Evolutionary conservation across 2,113 vertebrate species (phyloP).

Genomic region (Callipepla californica): DNA sequence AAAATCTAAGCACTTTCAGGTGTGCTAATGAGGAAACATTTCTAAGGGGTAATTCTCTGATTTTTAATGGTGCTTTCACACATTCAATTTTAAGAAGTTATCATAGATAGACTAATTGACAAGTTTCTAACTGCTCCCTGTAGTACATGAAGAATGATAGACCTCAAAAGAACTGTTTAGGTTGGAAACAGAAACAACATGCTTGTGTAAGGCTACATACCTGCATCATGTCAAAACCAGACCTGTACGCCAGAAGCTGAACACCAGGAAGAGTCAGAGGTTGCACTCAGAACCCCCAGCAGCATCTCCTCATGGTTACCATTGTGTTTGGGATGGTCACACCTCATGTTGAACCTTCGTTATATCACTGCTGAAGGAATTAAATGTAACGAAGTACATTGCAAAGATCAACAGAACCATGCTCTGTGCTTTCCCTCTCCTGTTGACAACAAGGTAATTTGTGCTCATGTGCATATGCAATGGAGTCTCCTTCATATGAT

Average conservation of each 20-base stretch:
- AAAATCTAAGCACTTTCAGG: not conserved
- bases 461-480: not conserved
- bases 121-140: not conserved
- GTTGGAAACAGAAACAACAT: not conserved
- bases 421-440: not conserved
- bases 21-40: not conserved
- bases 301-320: rapidly evolving
- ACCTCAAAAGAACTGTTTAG: not conserved
- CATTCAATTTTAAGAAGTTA: not conserved
- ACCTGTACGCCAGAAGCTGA: not conserved
- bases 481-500: not conserved
- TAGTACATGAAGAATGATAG: not conserved
- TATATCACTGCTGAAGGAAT: not conserved
- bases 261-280: rapidly evolving
- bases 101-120: not conserved
- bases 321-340: not conserved
- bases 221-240: not conserved
- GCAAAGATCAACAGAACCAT: not conserved
- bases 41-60: not conserved
- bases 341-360: rapidly evolving
- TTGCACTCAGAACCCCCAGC: not conserved
- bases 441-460: not conserved
- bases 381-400: not conserved
- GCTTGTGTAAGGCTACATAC: not conserved
- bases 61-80: not conserved